A percentile compares a stretch with the other conserved stretches of the same genome.
These are phyloP conservation scores for Maniola jurtina DNA, from an alignment of 1,140 invertebrate genomes.

Conservation along the genomic window DNA sequence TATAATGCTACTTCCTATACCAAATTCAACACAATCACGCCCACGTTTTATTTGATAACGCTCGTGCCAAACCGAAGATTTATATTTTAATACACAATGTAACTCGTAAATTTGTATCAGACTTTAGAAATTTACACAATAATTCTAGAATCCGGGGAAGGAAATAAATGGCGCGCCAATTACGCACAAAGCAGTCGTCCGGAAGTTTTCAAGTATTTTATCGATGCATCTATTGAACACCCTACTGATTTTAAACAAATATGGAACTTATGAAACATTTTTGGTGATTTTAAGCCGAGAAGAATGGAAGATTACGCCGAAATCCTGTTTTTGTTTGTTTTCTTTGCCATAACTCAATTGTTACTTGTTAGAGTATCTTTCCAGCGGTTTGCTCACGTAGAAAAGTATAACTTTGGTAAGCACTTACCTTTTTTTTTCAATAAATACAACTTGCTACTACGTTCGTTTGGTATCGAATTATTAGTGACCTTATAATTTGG, in stretches of 20 bases:
- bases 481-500: not conserved
- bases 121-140: slow-evolving; percentile 63
- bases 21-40: slow-evolving; percentile 52
- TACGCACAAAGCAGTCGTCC: slow-evolving; percentile 60
- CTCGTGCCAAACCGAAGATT: slow-evolving; percentile 72
- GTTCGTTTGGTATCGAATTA: not conserved
- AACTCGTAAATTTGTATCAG: slow-evolving; percentile 65
- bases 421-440: not conserved
- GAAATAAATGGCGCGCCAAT: slow-evolving; percentile 70
- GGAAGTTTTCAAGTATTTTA: slow-evolving; percentile 73
- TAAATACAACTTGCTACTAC: not conserved
- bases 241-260: slow-evolving; percentile 67
- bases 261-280: slow-evolving; percentile 53
- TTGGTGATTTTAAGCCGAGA: slow-evolving; percentile 54
- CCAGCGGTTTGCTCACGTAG: slow-evolving; percentile 40
- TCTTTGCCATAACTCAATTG: slow-evolving; percentile 67
- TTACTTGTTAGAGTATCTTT: slow-evolving; percentile 51
- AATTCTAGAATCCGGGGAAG: slow-evolving; percentile 54
- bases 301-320: slow-evolving; percentile 68
- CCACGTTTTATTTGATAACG: slow-evolving; percentile 34
- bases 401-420: slow-evolving; percentile 10
- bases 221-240: slow-evolving; percentile 56
- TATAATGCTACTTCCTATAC: slow-evolving; percentile 39
- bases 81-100: slow-evolving; percentile 57
- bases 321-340: slow-evolving; percentile 77